Percentiles rank a stretch among this genome's conserved stretches.
These are phyloP conservation scores for Abscondita cerata DNA, from an alignment of 2,888 invertebrate genomes.

Conservation along the genomic window DNA sequence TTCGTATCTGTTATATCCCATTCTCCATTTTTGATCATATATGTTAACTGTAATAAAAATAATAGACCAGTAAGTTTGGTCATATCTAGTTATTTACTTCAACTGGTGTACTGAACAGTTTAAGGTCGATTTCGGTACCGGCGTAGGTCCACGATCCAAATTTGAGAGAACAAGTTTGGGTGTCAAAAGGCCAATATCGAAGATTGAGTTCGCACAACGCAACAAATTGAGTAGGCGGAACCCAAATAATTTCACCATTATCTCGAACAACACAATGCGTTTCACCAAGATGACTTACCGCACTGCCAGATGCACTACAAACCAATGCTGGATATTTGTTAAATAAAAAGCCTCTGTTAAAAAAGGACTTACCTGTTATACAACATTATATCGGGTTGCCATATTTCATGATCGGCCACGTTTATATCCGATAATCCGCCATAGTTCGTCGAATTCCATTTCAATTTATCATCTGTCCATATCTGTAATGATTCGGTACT, in stretches of 20 bases:
- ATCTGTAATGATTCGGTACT: slow-evolving; percentile 57
- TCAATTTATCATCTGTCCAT: slow-evolving; percentile 79
- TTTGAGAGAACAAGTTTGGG: slow-evolving; percentile 69
- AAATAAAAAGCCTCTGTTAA: not conserved
- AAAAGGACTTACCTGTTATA: slow-evolving; percentile 65
- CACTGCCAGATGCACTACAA: slow-evolving; percentile 65
- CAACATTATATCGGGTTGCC: slow-evolving; percentile 78
- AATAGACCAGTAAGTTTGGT: too few relatives aligned
- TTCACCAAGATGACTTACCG: slow-evolving; percentile 67
- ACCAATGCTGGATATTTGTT: slow-evolving; percentile 16
- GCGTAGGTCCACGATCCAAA: slow-evolving; percentile 78
- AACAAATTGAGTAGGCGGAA: slow-evolving; percentile 72
- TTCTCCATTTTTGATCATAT: slow-evolving; percentile 56
- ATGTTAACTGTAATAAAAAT: slow-evolving; percentile 44
- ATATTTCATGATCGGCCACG: slow-evolving; percentile 74
- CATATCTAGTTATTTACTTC: too few relatives aligned
- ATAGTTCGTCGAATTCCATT: slow-evolving; percentile 74
- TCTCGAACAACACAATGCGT: slow-evolving; percentile 62
- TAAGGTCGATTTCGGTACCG: slow-evolving; percentile 65
- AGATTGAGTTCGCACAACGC: slow-evolving; percentile 72
- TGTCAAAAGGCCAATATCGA: slow-evolving; percentile 77
- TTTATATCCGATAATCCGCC: slow-evolving; percentile 68
- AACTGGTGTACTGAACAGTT: slow-evolving; percentile 16
- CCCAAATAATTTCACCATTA: slow-evolving; percentile 68
- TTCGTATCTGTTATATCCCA: slow-evolving; percentile 61